Conservation (phyloP, 2,113 vertebrate genomes). For the Irena cyanogastra region DNA sequence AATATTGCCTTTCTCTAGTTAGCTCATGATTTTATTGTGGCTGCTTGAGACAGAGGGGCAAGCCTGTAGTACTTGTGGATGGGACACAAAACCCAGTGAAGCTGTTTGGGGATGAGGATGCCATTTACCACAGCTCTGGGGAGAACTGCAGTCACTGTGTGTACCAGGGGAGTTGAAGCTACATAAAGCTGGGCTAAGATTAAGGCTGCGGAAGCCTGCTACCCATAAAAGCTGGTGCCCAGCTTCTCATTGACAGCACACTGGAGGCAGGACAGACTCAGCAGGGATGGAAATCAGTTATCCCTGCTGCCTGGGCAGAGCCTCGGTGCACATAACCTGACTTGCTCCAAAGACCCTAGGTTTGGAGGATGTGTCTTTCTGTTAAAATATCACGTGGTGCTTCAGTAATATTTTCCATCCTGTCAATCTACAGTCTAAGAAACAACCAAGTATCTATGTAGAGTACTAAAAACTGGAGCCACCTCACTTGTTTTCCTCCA, state of each 20-base stretch:
- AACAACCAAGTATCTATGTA: not conserved
- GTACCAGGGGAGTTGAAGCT: not conserved
- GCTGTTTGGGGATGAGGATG: not conserved
- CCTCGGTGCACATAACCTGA: fast-evolving
- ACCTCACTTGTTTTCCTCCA: not conserved
- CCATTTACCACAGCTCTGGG: not conserved
- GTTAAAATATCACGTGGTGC: not conserved
- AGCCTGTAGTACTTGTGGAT: not conserved
- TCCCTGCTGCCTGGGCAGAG: not conserved
- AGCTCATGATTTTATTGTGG: not conserved
- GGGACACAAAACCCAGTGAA: not conserved
- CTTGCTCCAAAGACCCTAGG: not conserved
- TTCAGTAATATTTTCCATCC: not conserved
- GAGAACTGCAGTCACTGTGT: fast-evolving
- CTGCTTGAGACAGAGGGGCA: not conserved
- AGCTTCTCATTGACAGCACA: not conserved
- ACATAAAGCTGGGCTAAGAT: not conserved
- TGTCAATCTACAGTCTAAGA: not conserved
- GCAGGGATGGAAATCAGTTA: not conserved
- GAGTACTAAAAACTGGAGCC: not conserved
- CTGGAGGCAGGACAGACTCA: not conserved
- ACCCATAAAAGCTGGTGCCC: not conserved
- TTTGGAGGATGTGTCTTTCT: not conserved
- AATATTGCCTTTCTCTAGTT: not conserved
- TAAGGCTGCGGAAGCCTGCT: not conserved